phyloP scores from a whole-genome alignment of 2,113 vertebrate species.

The Carassius gibelio region DNA sequence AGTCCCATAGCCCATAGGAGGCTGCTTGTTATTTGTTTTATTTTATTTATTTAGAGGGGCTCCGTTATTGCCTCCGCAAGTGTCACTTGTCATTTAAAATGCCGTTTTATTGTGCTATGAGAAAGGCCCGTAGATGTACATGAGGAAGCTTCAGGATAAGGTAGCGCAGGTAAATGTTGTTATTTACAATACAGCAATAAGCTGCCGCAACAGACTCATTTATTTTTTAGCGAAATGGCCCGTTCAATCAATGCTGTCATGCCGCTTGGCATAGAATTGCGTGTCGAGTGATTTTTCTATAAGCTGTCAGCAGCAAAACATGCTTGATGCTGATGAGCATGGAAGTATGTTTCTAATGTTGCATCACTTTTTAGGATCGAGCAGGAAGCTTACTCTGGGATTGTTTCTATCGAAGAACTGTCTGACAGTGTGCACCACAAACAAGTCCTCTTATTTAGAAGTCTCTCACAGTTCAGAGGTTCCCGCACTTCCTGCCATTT shows the following conservation, averaged over 20 bases:
- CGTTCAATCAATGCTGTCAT: constrained; percentile 19
- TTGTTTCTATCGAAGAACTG: constrained; percentile 6
- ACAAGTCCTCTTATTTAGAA: constrained; percentile 18
- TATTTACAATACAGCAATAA: constrained; percentile 36
- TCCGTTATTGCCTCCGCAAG: constrained; percentile 56
- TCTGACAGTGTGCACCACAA: neutral
- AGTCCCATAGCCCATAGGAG: constrained; percentile 53
- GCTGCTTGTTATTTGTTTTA: constrained; percentile 48
- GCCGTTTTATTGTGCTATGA: constrained; percentile 64
- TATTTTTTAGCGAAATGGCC: constrained; percentile 7
- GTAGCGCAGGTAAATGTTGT: constrained; percentile 61
- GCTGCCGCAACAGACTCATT: constrained; percentile 17
- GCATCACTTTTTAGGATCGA: neutral
- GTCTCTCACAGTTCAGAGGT: constrained; percentile 35
- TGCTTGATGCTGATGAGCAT: constrained; percentile 17
- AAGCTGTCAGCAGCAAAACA: constrained; percentile 11
- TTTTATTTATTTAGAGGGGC: constrained; percentile 49
- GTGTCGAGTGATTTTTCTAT: constrained; percentile 6
- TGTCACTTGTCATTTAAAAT: constrained; percentile 68
- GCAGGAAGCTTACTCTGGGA: neutral
- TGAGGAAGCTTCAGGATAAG: constrained; percentile 57
- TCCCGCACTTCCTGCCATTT: constrained; percentile 17
- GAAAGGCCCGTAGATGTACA: constrained; percentile 56
- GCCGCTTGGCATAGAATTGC: constrained; percentile 6
- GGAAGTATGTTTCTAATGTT: constrained; percentile 14